A percentile compares a stretch with the other conserved stretches of the same genome.
Conservation (phyloP, 2,888 invertebrate species). For the Temnothorax rugatulus region DNA sequence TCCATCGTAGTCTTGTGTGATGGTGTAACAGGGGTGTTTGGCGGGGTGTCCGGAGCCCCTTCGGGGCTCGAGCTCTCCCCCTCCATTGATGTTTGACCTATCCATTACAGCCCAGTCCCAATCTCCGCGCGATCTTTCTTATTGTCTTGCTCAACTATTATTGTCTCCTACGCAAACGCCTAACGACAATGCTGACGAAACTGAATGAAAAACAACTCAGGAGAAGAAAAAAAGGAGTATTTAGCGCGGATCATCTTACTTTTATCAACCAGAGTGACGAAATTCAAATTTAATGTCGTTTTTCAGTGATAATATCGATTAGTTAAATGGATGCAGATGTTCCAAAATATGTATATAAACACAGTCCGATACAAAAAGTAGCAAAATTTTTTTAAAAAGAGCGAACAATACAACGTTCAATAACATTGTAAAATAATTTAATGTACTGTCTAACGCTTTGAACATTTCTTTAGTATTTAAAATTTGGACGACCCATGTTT, state of each 20-base stretch:
- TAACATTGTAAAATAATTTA: background rate
- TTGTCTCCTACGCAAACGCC: constrained; percentile 85
- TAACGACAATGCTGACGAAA: constrained; percentile 85
- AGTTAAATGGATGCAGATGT: background rate
- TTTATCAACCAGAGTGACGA: background rate
- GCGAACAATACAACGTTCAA: background rate
- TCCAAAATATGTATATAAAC: background rate
- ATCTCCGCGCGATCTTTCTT: constrained; percentile 82
- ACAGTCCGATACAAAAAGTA: background rate
- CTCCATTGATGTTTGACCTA: constrained; percentile 86
- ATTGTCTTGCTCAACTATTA: constrained; percentile 81
- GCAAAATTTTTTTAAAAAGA: background rate
- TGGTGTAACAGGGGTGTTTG: constrained; percentile 85
- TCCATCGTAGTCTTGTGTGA: constrained; percentile 83
- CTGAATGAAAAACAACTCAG: constrained; percentile 80
- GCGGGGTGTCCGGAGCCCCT: constrained; percentile 85
- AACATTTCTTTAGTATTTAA: background rate
- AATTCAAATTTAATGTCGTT: background rate
- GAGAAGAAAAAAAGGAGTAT: constrained; percentile 74
- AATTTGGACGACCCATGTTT: background rate
- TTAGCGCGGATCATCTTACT: constrained; percentile 67
- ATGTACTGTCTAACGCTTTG: background rate
- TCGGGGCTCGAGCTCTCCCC: constrained; percentile 84
- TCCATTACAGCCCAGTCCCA: constrained; percentile 86
- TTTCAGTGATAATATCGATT: background rate